Evolutionary conservation across 2,888 invertebrate genomes (phyloP), one percentile per base, ranked within the genome.

Genomic region (Melanchra persicariae): DNA sequence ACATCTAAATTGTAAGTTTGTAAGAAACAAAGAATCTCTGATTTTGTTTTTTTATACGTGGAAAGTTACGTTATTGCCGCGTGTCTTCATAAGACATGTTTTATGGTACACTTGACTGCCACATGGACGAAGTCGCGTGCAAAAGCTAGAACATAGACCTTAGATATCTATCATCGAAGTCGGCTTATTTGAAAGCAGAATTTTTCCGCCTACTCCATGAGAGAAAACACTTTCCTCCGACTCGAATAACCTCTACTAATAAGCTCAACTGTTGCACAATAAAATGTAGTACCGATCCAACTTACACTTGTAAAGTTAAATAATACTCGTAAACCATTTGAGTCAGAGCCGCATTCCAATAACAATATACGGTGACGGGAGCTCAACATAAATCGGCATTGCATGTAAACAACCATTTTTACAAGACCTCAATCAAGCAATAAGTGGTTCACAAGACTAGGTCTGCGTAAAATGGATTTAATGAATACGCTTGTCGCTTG

Each of bases 361-460:
- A 70, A 54, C 26, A 82, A 68, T 26, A 61, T 30, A 68, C 59
- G 59, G 30, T 30, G 54, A 58, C 55, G 34, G 62, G 34, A 59
- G 70, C 61, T 85, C 75, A 57, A 62, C 58, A 66, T 83, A 70
- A 58, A 76, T 65, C 70, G 68, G 65, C 34, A 70, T 63, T 67
- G 30, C 52, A 73, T 12, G 0, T 54, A 2, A 26, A 10, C 0
- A 1, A 22, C 76, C 54, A 74, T 19, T 74, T 30, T 57, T 65
- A 37, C 6, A 1, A 67, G 79, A 75, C 34, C 59, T 45, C 15
- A 37, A 0, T 34, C 10, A 5, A 0, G 10, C 0, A 52, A 61
- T 17, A 59, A 55, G 9, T 49, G 5, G 15, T 61, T 40, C 10
- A 15, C 10, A 47, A 47, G 9, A 30, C 58, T 4, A 58, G 66